These are phyloP conservation scores for Tachina lurida DNA, from an alignment of 2,888 invertebrate genomes.

Conservation along the genomic window DNA sequence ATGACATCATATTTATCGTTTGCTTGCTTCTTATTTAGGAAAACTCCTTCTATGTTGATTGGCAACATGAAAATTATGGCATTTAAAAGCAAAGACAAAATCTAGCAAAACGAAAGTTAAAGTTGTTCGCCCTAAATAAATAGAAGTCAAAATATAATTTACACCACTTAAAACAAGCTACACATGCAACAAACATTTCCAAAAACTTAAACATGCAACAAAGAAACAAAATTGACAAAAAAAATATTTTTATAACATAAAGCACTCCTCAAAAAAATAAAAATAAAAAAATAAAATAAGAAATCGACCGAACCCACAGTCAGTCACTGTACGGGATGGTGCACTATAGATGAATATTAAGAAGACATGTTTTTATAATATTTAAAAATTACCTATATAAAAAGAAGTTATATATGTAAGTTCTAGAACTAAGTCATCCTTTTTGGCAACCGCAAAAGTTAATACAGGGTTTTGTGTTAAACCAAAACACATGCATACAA, in stretches of 20 bases:
- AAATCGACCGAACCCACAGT: not conserved
- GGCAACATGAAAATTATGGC: not conserved
- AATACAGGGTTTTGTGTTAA: conserved; percentile 47
- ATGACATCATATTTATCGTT: too few species aligned
- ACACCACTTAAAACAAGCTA: conserved; percentile 39
- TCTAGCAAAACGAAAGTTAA: not conserved
- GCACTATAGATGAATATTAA: conserved; percentile 2
- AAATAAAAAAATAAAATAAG: too few species aligned
- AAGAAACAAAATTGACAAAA: not conserved
- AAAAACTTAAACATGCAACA: conserved; percentile 48
- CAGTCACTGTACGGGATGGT: not conserved
- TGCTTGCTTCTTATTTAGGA: not conserved
- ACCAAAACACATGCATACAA: conserved; percentile 40
- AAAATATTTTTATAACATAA: not conserved
- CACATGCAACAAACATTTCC: conserved; percentile 30
- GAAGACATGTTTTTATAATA: conserved; percentile 36
- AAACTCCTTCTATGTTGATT: not conserved
- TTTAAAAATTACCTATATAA: conserved; percentile 30
- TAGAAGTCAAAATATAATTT: conserved; percentile 19
- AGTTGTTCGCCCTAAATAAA: not conserved
- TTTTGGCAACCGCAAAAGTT: conserved; percentile 62
- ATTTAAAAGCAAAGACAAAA: not conserved
- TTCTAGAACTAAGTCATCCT: conserved; percentile 50
- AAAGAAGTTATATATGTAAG: not conserved
- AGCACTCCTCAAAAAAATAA: not conserved